A percentile compares a stretch with the other conserved stretches of the same genome.
Conservation (phyloP, 2,888 invertebrate genomes). For the Pseudoips prasinana region DNA sequence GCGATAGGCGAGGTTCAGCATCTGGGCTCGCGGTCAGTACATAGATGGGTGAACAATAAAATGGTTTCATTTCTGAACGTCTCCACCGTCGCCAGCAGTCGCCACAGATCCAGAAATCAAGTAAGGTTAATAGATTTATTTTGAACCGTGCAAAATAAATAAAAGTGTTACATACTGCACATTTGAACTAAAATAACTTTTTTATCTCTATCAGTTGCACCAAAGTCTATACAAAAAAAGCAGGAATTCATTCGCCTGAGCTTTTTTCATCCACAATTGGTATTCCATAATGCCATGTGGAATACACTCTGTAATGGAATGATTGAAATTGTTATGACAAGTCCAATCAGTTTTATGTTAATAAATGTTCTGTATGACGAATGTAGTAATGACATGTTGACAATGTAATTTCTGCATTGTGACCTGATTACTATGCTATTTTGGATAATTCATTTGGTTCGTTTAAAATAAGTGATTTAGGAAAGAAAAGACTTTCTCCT, state of each 20-base stretch:
- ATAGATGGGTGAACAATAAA: no score
- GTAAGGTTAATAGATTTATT: no score
- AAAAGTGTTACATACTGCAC: no score
- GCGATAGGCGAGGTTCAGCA: no score
- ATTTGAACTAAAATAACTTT: background rate
- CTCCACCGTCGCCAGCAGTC: no score
- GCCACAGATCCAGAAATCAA: no score
- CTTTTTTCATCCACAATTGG: background rate
- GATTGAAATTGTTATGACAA: conserved; percentile 1
- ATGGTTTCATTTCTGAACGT: no score
- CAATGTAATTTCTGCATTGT: conserved; percentile 1
- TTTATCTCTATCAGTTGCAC: background rate
- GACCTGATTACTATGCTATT: conserved; percentile 4
- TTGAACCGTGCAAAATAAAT: no score
- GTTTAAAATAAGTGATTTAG: background rate
- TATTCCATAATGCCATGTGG: background rate
- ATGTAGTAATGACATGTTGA: background rate
- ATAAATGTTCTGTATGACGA: conserved; percentile 10
- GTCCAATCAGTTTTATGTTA: conserved; percentile 6
- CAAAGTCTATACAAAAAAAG: background rate
- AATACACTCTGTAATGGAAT: background rate
- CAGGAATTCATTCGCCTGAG: background rate
- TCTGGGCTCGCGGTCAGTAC: no score
- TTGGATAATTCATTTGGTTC: conserved; percentile 3
- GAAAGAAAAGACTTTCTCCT: no score